phyloP scores from a whole-genome alignment of 2,888 invertebrate species.

The Orchesellides sinensis region DNA sequence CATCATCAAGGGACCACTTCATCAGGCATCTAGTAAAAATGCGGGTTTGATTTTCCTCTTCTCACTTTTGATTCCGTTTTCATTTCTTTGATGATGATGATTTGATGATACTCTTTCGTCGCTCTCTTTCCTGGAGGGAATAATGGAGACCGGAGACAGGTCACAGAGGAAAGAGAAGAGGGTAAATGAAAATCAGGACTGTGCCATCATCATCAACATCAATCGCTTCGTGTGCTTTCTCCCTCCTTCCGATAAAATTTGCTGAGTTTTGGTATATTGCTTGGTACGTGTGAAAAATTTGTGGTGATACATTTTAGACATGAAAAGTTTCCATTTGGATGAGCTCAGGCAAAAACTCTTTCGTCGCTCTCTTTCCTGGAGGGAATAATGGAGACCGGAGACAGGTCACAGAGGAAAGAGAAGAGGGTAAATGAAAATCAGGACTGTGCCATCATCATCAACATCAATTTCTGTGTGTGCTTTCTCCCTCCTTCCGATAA shows the following conservation, averaged over 20 bases:
- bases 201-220: background rate
- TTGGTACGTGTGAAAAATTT: background rate
- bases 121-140: no score
- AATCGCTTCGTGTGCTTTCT: background rate
- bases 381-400: background rate
- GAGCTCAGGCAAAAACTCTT: no score
- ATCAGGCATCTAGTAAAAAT: background rate
- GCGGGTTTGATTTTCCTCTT: no score
- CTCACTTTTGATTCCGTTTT: no score
- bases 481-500: background rate
- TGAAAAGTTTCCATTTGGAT: background rate
- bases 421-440: background rate
- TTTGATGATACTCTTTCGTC: no score
- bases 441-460: background rate
- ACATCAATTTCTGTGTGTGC: background rate
- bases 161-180: background rate
- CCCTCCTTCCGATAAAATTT: background rate
- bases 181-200: background rate
- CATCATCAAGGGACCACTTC: conserved; percentile 16
- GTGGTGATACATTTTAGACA: background rate
- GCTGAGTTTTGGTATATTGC: background rate
- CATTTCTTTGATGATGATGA: no score
- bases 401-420: background rate
- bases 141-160: background rate
- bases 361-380: no score